Evolutionary conservation across 2,888 invertebrate genomes (phyloP).

Genomic region (Zygothrica quintamaculata): DNA sequence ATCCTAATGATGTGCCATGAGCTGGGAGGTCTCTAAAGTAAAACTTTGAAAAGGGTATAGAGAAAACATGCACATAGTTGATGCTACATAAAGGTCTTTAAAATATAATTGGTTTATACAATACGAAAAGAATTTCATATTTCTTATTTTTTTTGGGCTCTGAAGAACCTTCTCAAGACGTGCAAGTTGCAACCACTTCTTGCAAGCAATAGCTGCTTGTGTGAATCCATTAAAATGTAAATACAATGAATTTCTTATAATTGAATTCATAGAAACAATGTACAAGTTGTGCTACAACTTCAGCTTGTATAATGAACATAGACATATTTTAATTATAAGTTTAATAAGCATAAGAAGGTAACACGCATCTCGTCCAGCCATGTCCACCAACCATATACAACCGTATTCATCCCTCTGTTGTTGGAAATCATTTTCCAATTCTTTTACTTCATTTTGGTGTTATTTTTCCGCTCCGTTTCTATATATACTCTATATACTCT

Average conservation of each 20-base stretch:
- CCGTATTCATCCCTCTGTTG: slow-evolving; percentile 12
- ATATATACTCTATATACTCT: slow-evolving; percentile 9
- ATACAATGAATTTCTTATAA: slow-evolving; percentile 64
- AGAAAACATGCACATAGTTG: no score
- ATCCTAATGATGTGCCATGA: slow-evolving; percentile 79
- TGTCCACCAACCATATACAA: not conserved
- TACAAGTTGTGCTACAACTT: slow-evolving; percentile 21
- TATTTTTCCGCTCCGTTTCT: slow-evolving; percentile 23
- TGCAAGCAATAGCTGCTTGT: slow-evolving; percentile 21
- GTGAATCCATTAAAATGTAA: slow-evolving; percentile 72
- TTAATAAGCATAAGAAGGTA: slow-evolving; percentile 72
- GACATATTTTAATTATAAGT: slow-evolving; percentile 77
- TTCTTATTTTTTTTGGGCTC: no score
- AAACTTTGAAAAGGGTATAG: slow-evolving; percentile 38
- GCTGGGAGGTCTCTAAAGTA: slow-evolving; percentile 29
- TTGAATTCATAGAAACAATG: slow-evolving; percentile 66
- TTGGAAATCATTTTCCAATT: slow-evolving; percentile 1
- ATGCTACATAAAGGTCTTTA: not conserved
- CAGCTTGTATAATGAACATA: slow-evolving; percentile 16
- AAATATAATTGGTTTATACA: not conserved
- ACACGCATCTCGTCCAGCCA: slow-evolving; percentile 55
- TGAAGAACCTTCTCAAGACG: no score
- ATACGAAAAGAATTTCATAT: no score
- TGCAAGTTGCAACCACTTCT: not conserved
- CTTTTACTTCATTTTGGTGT: not conserved